Evolutionary conservation across 2,797 vertebrate species (phyloP).

Genomic region (Natrix natrix): DNA sequence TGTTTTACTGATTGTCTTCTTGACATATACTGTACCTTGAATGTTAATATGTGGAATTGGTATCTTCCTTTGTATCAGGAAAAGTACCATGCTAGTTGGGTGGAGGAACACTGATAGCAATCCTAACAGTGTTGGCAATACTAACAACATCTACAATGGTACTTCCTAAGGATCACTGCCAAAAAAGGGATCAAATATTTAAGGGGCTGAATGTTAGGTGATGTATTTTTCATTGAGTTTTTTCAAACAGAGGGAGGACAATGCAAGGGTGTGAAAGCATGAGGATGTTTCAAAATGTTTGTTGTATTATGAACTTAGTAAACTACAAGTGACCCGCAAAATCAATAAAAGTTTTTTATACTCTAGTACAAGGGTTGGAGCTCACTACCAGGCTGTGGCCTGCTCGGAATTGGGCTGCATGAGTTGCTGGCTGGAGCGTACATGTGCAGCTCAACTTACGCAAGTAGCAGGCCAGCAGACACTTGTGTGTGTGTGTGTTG

Average conservation of each 20-base stretch:
- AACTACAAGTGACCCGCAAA: not conserved
- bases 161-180: not conserved
- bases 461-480: too few species aligned
- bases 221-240: not conserved
- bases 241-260: not conserved
- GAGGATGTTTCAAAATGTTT: not conserved
- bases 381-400: not conserved
- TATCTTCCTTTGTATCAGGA: not conserved
- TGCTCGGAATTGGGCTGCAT: not conserved
- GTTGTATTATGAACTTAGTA: not conserved
- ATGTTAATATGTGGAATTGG: not conserved
- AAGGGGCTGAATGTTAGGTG: not conserved
- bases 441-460: not conserved
- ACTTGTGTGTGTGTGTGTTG: too few species aligned
- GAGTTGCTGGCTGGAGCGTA: not conserved
- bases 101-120: not conserved
- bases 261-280: rapidly evolving
- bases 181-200: not conserved
- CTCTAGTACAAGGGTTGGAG: not conserved
- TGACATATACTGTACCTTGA: not conserved
- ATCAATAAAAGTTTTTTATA: not conserved
- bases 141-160: not conserved
- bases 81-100: not conserved
- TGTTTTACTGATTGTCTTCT: not conserved
- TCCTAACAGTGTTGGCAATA: not conserved